Base-by-base conservation (phyloP, 2,797 vertebrate species). In the Anguilla megastoma region DNA sequence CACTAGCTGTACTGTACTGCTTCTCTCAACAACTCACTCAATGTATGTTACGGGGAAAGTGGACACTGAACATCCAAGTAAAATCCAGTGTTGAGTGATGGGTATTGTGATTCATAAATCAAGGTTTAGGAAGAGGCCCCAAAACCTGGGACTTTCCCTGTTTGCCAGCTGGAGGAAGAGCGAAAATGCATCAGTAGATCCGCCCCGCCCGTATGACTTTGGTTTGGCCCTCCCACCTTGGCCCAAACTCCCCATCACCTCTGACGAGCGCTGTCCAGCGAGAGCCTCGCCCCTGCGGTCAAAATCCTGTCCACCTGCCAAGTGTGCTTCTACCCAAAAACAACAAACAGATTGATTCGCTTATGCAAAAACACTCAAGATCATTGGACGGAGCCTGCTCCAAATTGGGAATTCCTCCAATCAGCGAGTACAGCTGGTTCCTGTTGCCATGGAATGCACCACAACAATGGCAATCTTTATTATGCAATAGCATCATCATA, bases 161-260 rank as follows among this genome's bases (percentile, higher is more conserved):
- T 79, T 86, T 86, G 84, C 36, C 87, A 88, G 84, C 84, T 88
- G 84, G 52, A 86, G 33, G 54, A 21, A 86, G 85, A 52, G 58
- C 18, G 52, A 21, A 9, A 16, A 50, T 83, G 63, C 50, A 63
- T 85, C 80, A 82, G 45, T 21, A 33, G 84, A 21, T 54, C 48
- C 63, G 16, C 27, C 18, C 50, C 12, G 24, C 30, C n/a, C 52
- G 14, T 60, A 24, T 84, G 56, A 56, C 45, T 56, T 56, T 30
- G 52, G 10, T 33, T 69, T 30, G 16, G 50, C 36, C 69, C 30
- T 60, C 33, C 24, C 54, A 60, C 52, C 52, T 76, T 58, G 82
- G 58, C 83, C 45, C 24, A 33, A 54, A 30, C 83, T 85, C n/a
- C 33, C n/a, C 10, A 27, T 60, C 18, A 85, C 54, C 83, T 54